Evolutionary conservation across 2,797 vertebrate genomes (phyloP), one percentile per base, ranked within the genome.

Genomic region (Crocodylus rhombifer): DNA sequence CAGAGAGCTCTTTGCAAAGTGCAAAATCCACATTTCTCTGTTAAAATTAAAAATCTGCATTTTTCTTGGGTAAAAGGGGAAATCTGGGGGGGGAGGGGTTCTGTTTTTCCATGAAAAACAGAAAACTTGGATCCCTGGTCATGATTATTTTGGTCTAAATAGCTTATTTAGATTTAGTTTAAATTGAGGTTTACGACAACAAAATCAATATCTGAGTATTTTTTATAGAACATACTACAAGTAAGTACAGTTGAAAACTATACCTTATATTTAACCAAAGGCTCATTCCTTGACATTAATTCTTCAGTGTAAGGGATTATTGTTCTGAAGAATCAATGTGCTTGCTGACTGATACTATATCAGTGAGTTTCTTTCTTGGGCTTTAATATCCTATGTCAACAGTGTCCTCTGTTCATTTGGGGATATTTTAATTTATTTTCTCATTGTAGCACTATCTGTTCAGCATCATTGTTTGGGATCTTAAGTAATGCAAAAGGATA

Each of bases 301-400:
- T 97, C 93, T 88, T 95, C 94, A 94, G 82, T 92, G 94, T 90
- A 97, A 96, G 96, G 90, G 91, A 97, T 94, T 97, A 97, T 97
- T 97, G 96, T 94, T 96, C 94, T 94, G 64, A 26, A 94, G 96
- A 97, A 98, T 97, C 97, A 94, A 97, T 97, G 98, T 73, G 91
- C 95, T 98, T 96, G 97, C 96, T 97, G 96, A 97, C 92, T 94
- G 90, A 89, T 82, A 88, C 78, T 96, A 95, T 90, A 95, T 97
- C 94, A 97, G 79, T 93, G 87, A 90, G 87, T 93, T 97, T 96
- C 95, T 91, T 90, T 91, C 95, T 94, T 95, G 94, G 93, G 95
- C 94, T 93, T 96, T 95, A 97, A 94, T 95, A 95, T 92, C 89
- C 96, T 96, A 90, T 95, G 95, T 96, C 96, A 98, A 93, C 86